Conservation (phyloP, 2,888 invertebrate species). For the Tenthredo notha region DNA sequence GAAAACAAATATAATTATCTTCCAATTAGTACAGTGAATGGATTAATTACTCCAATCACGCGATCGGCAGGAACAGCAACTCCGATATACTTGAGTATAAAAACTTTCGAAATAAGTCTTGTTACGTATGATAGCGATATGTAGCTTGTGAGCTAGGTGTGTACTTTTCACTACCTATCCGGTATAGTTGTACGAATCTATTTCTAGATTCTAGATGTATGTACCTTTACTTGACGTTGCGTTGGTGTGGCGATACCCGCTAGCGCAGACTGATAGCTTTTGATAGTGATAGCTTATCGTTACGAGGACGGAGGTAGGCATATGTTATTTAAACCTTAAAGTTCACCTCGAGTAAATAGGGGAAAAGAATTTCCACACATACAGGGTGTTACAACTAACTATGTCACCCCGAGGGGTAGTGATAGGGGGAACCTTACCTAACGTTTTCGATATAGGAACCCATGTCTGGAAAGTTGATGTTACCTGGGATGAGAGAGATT, state of each 20-base stretch:
- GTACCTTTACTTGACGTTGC: background rate
- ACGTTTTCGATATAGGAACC: too few species aligned
- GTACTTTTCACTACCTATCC: conserved; percentile 3
- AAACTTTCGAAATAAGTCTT: background rate
- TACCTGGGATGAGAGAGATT: too few species aligned
- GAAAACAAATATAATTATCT: background rate
- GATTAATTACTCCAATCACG: background rate
- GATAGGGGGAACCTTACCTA: too few species aligned
- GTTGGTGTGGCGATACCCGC: background rate
- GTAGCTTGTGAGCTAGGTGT: background rate
- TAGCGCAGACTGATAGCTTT: background rate
- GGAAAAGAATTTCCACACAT: background rate
- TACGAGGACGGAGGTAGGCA: background rate
- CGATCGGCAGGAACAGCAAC: background rate
- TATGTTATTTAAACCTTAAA: conserved; percentile 11
- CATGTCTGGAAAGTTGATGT: too few species aligned
- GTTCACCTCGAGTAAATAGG: background rate
- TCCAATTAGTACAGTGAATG: background rate
- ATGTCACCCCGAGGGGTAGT: too few species aligned
- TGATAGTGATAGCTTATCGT: conserved; percentile 25
- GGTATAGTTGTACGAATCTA: background rate
- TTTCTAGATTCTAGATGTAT: background rate
- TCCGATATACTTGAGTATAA: background rate
- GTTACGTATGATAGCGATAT: background rate
- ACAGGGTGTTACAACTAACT: too few species aligned